Conservation (phyloP, 23 tunicate species). For the Botrylloides violaceus region DNA sequence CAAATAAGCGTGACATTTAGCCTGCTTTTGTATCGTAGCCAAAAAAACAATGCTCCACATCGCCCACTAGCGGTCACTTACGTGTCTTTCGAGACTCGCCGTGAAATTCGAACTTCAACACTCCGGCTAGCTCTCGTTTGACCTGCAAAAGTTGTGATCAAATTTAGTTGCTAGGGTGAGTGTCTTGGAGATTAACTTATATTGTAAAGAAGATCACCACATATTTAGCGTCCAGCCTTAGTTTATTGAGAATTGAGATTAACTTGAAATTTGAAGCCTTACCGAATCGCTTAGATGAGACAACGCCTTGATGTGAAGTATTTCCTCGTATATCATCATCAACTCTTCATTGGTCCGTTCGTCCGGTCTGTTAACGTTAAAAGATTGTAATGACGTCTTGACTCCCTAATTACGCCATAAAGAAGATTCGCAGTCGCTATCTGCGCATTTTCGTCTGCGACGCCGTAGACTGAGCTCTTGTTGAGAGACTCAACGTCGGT, state of each 20-base stretch:
- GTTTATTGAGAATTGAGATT: too few species aligned
- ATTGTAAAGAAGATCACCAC: too few species aligned
- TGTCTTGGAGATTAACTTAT: too few species aligned
- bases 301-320: conserved; percentile 66
- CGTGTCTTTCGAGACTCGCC: conserved; percentile 36
- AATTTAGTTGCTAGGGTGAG: neutral
- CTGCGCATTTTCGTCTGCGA: neutral
- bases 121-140: conserved; percentile 70
- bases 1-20: too few species aligned
- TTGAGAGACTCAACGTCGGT: neutral
- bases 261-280: too few species aligned
- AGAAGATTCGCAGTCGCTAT: neutral
- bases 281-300: conserved; percentile 66
- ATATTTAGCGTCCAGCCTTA: too few species aligned
- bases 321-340: conserved; percentile 79
- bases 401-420: neutral
- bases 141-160: conserved; percentile 22
- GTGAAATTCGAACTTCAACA: conserved; percentile 59
- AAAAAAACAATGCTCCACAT: neutral
- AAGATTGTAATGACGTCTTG: neutral
- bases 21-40: too few species aligned
- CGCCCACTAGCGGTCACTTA: conserved; percentile 30
- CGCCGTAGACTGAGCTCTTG: too few species aligned
- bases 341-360: conserved; percentile 55
- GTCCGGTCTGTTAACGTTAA: conserved; percentile 40